A percentile compares a stretch with the other conserved stretches of the same genome.
These are phyloP conservation scores for Anas georgica DNA, from an alignment of 2,797 vertebrate genomes.

Conservation along the genomic window DNA sequence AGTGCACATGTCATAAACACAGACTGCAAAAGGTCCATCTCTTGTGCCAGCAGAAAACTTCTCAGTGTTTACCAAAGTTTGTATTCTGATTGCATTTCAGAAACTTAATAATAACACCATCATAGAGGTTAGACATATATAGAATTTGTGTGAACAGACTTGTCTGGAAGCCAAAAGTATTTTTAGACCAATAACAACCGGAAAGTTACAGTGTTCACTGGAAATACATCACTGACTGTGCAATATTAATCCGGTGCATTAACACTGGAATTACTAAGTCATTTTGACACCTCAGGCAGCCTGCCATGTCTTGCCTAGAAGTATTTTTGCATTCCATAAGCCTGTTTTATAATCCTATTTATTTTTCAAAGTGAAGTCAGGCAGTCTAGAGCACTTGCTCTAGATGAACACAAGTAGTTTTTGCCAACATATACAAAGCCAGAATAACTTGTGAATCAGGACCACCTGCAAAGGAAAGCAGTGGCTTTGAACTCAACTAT, in stretches of 20 bases:
- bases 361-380: neutral
- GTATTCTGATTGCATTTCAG: neutral
- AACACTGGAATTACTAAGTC: neutral
- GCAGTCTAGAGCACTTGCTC: neutral
- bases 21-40: neutral
- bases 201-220: neutral
- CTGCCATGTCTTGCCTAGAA: neutral
- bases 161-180: neutral
- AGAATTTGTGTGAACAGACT: neutral
- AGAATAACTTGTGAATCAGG: neutral
- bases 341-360: neutral
- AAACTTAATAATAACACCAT: neutral
- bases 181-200: neutral
- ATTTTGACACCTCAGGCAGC: neutral
- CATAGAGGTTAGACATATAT: neutral
- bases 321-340: neutral
- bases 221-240: neutral
- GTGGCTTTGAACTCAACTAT: neutral
- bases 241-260: neutral
- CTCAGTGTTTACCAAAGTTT: neutral
- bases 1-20: neutral
- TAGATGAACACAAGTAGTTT: neutral
- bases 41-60: neutral
- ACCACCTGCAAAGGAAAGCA: neutral
- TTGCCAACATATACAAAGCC: neutral